Conservation (phyloP, 2,113 vertebrate species). For the Paralichthys olivaceus region DNA sequence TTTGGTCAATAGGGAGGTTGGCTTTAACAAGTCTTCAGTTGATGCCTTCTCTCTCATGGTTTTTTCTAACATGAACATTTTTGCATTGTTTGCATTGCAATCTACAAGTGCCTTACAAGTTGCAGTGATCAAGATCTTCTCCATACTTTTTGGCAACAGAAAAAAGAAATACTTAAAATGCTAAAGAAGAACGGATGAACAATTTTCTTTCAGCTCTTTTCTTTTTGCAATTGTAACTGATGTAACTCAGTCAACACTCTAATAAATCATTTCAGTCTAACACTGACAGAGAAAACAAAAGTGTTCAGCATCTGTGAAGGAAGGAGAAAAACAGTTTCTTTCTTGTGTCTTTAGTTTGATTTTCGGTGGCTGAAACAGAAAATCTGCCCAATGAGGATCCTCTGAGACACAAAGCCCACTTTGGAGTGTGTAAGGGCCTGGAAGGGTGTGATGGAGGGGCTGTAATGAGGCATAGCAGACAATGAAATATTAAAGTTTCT, state of each 20-base stretch:
- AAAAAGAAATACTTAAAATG: not conserved
- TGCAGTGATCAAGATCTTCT: not conserved
- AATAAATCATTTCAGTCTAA: conserved; percentile 46
- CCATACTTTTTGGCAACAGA: not conserved
- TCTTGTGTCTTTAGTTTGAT: conserved; percentile 9
- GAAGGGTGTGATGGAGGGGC: conserved; percentile 76
- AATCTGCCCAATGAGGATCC: conserved; percentile 52
- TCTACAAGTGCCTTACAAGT: not conserved
- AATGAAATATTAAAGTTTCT: conserved; percentile 87
- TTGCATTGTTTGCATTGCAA: too few relatives aligned
- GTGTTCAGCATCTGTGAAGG: conserved; percentile 25
- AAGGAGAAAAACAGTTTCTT: conserved; percentile 11
- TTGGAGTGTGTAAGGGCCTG: conserved; percentile 54
- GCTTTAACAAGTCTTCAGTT: too few relatives aligned
- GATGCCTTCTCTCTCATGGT: not conserved
- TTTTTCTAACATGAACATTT: too few relatives aligned
- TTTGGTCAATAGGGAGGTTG: too few relatives aligned
- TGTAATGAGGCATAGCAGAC: conserved; percentile 82
- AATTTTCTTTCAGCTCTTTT: conserved; percentile 14
- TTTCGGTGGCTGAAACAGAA: conserved; percentile 36
- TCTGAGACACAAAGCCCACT: conserved; percentile 50
- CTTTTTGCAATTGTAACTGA: conserved; percentile 37
- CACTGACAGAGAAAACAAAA: conserved; percentile 27
- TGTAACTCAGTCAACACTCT: conserved; percentile 29
- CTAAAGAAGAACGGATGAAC: not conserved